These are phyloP conservation scores for Collichthys lucidus DNA, from an alignment of 2,113 vertebrate species.

Conservation along the genomic window DNA sequence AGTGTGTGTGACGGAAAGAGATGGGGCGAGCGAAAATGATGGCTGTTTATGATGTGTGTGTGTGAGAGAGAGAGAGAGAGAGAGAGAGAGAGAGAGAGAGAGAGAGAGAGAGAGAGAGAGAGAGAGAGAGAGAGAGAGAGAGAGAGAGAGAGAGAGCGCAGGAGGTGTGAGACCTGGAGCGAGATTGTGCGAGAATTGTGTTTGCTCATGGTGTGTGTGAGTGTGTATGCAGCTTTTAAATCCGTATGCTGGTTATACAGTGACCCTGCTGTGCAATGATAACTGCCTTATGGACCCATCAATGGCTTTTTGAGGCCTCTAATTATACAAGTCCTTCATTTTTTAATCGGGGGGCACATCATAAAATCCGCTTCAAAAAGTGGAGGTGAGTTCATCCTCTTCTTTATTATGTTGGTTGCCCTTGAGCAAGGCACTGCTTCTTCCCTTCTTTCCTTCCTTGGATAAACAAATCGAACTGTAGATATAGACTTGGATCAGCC, in stretches of 20 bases:
- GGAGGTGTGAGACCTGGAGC: neutral
- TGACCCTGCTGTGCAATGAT: conserved; percentile 48
- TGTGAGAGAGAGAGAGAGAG: no score
- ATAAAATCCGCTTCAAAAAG: neutral
- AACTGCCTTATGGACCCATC: conserved; percentile 44
- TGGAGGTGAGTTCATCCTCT: neutral
- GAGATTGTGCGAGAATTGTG: neutral
- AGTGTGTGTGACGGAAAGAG: conserved; percentile 10
- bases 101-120: no score
- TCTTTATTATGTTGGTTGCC: neutral
- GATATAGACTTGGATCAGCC: neutral
- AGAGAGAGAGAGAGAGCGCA: neutral
- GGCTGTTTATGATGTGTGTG: conserved; percentile 10
- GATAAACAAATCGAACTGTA: neutral
- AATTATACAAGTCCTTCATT: conserved; percentile 23
- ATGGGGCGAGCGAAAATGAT: neutral
- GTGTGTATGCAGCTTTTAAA: conserved; percentile 17
- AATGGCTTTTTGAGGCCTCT: conserved; percentile 15
- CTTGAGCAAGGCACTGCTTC: conserved; percentile 3
- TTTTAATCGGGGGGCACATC: conserved; percentile 11
- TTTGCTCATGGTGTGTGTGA: conserved; percentile 4
- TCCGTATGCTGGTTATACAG: conserved; percentile 31
- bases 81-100: no score
- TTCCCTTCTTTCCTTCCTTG: neutral
- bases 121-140: no score